Base-by-base conservation (phyloP, 2,888 invertebrate genomes). In the Aporophyla lueneburgensis region DNA sequence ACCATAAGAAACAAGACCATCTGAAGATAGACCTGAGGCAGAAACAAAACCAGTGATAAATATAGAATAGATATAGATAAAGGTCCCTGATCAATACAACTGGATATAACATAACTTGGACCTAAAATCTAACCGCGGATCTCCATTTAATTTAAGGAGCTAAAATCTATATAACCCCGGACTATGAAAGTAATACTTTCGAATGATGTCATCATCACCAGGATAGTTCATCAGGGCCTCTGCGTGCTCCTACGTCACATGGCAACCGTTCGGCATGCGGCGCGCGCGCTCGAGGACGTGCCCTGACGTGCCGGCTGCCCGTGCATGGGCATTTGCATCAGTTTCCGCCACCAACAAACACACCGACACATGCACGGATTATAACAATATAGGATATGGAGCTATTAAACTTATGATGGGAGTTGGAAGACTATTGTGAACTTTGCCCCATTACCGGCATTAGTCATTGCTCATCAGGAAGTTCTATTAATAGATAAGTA, bases 271-370 rank as follows among this genome's bases (percentile, higher is more conserved):
- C 68, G 59, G 75, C 79, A 86, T 86, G 83, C 84, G 68, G n/a
- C 54, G 83, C 79, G 78, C 83, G 68, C 80, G 76, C 86, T 63
- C 70, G 59, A 27, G 67, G 59, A 86, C 87, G 87, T 81, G 87
- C 68, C 54, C 80, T 78, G 71, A 85, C 85, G 85, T 76, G 82
- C 70, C 63, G 74, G 72, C 76, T 61, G 59, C 63, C 62, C 67
- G 85, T 80, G 68, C 70, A 87, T 77, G 78, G 80, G 73, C 85
- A 88, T 88, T 88, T 87, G 87, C 89, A 88, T 88, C 76, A 58
- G 85, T 87, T 88, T 88, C 88, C 88, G 88, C 85, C 83, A 86
- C 86, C 74, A 80, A 86, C 86, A 86, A 80, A 86, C 77, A 74
- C 75, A 86, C 86, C 76, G 86, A 77, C 83, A 76, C 80, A 67